Base-by-base conservation (phyloP, 1,140 invertebrate species). In the Bombus confusus region DNA sequence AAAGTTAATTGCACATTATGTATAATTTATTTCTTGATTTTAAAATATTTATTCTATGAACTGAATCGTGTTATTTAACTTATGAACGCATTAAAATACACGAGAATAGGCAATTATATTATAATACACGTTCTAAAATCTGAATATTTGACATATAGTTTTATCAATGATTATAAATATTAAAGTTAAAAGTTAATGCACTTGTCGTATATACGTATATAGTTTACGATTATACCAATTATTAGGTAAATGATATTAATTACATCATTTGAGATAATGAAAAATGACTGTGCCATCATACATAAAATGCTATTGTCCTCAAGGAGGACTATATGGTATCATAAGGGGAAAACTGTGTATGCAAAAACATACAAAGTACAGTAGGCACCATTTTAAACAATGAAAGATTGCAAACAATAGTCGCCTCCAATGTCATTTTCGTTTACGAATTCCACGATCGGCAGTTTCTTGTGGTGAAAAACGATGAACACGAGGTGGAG, bases 341-440 rank as follows among this genome's bases (percentile, higher is more conserved):
- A 84, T 90, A 87, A 92, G 69, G 59, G 88, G 88, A 73, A 93
- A 90, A 92, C 91, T 83, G 88, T 94, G 93, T 92, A 94, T 86
- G 88, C 92, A 91, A 43, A 92, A 91, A 87, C 93, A 93, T 90
- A 94, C 87, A 92, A 94, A 92, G 87, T 92, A 92, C 88, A 93
- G 89, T 87, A 94, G 93, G 92, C 94, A 94, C 93, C 94, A 93
- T 91, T 95, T 94, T 81, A 94, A 93, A 91, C 91, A 93, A 79
- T 92, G 91, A 91, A 94, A 93, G 80, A 90, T 93, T 84, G 87
- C 87, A 79, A 93, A 68, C 41, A 94, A 87, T 66, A 93, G 68
- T 73, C 87, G 89, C 82, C 86, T 92, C 92, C 92, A 93, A 66
- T 93, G 93, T 95, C 93, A 95, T 94, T 94, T 94, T 31, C 92